Conservation (phyloP, 2,888 invertebrate genomes). For the Lordiphosa fenestrarum region DNA sequence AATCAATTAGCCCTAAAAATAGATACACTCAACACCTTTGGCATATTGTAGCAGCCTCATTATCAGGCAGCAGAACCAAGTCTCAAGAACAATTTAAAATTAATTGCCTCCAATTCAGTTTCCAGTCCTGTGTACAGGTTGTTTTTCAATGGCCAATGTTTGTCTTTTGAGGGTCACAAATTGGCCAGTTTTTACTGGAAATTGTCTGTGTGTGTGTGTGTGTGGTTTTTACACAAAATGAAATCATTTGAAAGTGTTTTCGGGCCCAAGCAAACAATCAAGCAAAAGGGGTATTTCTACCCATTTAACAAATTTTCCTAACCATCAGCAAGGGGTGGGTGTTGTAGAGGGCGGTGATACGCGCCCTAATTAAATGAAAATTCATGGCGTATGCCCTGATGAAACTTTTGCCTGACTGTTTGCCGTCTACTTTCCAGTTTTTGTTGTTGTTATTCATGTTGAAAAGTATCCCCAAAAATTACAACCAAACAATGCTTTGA, state of each 20-base stretch:
- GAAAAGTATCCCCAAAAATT: constrained; percentile 58
- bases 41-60: constrained; percentile 58
- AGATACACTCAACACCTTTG: constrained; percentile 49
- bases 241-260: constrained; percentile 67
- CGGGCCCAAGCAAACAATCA: constrained; percentile 57
- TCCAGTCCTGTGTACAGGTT: constrained; percentile 27
- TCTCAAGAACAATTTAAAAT: constrained; percentile 62
- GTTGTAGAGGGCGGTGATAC: constrained; percentile 26
- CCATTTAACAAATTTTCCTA: constrained; percentile 48
- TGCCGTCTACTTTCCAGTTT: constrained; percentile 6
- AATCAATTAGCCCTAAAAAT: constrained; percentile 52
- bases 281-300: constrained; percentile 40
- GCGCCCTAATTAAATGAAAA: constrained; percentile 72
- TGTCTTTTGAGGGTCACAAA: constrained; percentile 42
- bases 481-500: constrained; percentile 52
- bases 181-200: constrained; percentile 47
- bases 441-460: constrained; percentile 30
- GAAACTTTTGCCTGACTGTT: constrained; percentile 51
- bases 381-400: constrained; percentile 61
- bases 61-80: constrained; percentile 38
- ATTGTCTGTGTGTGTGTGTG: constrained; percentile 30
- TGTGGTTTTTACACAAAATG: constrained; percentile 60
- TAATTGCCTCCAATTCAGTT: constrained; percentile 67
- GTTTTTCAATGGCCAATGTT: constrained; percentile 23
- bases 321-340: constrained; percentile 56